Evolutionary conservation across 1,140 invertebrate species (phyloP).

Genomic region (Micrasema minimum): DNA sequence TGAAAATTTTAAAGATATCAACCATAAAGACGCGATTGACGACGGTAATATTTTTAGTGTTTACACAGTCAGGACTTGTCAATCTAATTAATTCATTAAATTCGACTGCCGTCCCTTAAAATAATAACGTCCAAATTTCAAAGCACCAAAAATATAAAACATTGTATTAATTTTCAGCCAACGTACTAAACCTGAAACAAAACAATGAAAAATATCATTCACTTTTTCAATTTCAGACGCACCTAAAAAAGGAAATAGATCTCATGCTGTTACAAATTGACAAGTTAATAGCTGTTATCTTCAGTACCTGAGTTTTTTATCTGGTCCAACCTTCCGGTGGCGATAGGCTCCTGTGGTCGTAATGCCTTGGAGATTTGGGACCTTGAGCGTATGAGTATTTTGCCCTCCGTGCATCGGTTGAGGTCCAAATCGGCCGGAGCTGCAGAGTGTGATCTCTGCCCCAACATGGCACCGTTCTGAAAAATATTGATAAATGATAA

Average conservation of each 20-base stretch:
- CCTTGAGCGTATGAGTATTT: conserved; percentile 53
- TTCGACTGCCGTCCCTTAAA: no score
- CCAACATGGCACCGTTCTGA: conserved; percentile 66
- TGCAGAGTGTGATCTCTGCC: conserved; percentile 63
- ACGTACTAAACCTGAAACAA: not conserved
- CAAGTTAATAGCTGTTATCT: no score
- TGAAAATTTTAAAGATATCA: no score
- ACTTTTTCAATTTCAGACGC: not conserved
- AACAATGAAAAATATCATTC: not conserved
- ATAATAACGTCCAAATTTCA: no score
- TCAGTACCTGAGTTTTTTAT: conserved; percentile 49
- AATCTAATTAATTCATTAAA: no score
- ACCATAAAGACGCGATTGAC: no score
- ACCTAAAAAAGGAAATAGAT: not conserved
- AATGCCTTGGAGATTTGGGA: conserved; percentile 57
- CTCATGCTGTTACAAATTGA: not conserved
- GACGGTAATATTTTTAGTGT: no score
- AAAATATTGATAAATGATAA: not conserved
- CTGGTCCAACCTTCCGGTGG: conserved; percentile 55
- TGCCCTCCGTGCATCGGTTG: conserved; percentile 42
- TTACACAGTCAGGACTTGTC: no score
- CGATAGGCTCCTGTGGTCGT: conserved; percentile 57
- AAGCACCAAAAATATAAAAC: not conserved
- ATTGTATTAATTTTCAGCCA: not conserved
- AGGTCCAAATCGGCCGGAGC: conserved; percentile 61